Conservation (phyloP, 1,140 invertebrate species). For the Drosophila tani region DNA sequence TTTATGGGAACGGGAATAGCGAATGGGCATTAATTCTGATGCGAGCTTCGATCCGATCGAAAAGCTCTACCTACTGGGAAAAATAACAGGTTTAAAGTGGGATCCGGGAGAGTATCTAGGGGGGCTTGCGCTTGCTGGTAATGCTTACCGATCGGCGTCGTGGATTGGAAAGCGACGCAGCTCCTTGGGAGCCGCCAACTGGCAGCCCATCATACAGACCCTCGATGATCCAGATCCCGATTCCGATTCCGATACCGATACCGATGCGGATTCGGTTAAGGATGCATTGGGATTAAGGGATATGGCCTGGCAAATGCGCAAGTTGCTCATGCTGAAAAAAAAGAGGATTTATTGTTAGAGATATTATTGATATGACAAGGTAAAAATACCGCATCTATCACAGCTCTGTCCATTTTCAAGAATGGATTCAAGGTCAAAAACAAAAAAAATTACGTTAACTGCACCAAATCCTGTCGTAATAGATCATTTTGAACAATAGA, state of each 20-base stretch:
- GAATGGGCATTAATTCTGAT: conserved; percentile 40
- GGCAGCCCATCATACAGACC: conserved; percentile 65
- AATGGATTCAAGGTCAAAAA: too few species aligned
- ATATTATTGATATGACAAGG: too few species aligned
- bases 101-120: conserved; percentile 6
- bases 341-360: background rate
- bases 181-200: conserved; percentile 39
- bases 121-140: background rate
- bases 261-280: background rate
- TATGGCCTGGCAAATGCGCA: conserved; percentile 63
- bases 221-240: conserved; percentile 24
- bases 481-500: too few species aligned
- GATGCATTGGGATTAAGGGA: conserved; percentile 56
- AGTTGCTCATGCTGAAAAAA: conserved; percentile 44
- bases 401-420: background rate
- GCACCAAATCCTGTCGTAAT: too few species aligned
- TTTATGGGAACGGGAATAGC: conserved; percentile 8
- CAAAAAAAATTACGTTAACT: too few species aligned
- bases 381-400: background rate
- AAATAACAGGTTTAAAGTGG: conserved; percentile 62
- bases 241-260: background rate
- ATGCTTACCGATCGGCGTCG: conserved; percentile 60
- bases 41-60: conserved; percentile 46
- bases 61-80: conserved; percentile 42
- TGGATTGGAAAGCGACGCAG: conserved; percentile 69